Conservation (phyloP, 2,888 invertebrate genomes). For the Synanthedon andrenaeformis region DNA sequence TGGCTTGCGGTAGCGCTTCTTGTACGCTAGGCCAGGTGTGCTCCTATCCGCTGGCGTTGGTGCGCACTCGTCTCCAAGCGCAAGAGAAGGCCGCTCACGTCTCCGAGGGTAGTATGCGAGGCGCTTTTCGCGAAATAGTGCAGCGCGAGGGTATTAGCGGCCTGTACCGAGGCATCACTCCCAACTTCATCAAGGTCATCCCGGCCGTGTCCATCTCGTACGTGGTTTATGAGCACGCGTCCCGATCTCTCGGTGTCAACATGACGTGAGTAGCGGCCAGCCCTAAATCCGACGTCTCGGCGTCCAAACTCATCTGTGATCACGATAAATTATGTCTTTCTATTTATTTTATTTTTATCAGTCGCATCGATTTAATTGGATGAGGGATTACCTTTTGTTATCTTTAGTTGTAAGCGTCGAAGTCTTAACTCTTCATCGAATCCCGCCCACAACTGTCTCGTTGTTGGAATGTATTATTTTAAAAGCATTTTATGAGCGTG, state of each 20-base stretch:
- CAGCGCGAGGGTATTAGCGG: slow-evolving; percentile 90
- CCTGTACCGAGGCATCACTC: slow-evolving; percentile 95
- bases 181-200: slow-evolving; percentile 98
- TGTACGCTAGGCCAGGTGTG: slow-evolving; percentile 97
- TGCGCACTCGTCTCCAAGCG: slow-evolving; percentile 96
- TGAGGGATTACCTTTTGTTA: not conserved
- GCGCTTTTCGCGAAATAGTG: slow-evolving; percentile 84
- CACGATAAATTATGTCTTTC: slow-evolving; percentile 54
- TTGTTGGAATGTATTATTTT: no score
- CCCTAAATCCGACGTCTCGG: not conserved
- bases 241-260: slow-evolving; percentile 89
- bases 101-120: slow-evolving; percentile 79
- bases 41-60: slow-evolving; percentile 96
- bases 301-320: slow-evolving; percentile 46
- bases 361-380: slow-evolving; percentile 11
- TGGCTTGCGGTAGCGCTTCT: slow-evolving; percentile 93
- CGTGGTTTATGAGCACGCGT: slow-evolving; percentile 95
- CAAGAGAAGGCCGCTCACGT: slow-evolving; percentile 73
- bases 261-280: slow-evolving; percentile 80
- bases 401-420: not conserved
- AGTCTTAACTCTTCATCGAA: no score
- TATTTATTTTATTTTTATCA: slow-evolving; percentile 31
- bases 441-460: no score
- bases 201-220: slow-evolving; percentile 99
- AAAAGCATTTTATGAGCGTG: no score